Evolutionary conservation across 1,140 invertebrate genomes (phyloP).

Genomic region (Gryllus bimaculatus): DNA sequence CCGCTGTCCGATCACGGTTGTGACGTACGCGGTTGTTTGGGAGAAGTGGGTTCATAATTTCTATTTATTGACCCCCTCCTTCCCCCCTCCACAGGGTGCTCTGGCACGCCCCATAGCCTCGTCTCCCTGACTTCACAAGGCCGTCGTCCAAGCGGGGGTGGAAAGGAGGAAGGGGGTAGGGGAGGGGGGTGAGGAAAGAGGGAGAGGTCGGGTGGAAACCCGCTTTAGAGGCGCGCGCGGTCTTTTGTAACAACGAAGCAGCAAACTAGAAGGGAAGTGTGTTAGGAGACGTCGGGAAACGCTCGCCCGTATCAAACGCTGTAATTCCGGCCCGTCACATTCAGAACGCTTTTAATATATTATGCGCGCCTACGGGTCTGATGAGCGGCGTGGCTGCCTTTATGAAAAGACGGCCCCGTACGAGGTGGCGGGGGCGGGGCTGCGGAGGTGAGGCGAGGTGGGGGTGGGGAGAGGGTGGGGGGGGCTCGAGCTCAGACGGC

Average conservation of each 20-base stretch:
- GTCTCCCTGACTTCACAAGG: not conserved
- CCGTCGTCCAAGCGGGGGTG: not conserved
- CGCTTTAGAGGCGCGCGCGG: not conserved
- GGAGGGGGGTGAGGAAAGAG: too few species aligned
- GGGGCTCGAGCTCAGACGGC: not conserved
- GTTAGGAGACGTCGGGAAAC: not conserved
- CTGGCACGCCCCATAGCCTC: not conserved
- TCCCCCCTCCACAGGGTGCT: not conserved
- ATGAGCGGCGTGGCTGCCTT: not conserved
- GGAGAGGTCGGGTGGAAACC: too few species aligned
- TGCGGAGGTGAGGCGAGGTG: not conserved
- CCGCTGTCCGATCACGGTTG: not conserved
- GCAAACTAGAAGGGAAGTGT: conserved; percentile 1
- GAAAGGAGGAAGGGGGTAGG: too few species aligned
- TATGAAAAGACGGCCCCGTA: not conserved
- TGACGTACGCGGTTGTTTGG: not conserved
- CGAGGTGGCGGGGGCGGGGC: too few species aligned
- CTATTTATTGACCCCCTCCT: not conserved
- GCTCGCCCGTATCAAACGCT: not conserved
- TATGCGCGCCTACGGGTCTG: not conserved
- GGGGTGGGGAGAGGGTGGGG: not conserved
- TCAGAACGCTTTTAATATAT: conserved; percentile 1
- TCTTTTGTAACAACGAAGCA: not conserved
- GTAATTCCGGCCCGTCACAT: not conserved
- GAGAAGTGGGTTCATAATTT: not conserved